Conservation (phyloP, 2,797 vertebrate genomes). For the Dallia pectoralis region DNA sequence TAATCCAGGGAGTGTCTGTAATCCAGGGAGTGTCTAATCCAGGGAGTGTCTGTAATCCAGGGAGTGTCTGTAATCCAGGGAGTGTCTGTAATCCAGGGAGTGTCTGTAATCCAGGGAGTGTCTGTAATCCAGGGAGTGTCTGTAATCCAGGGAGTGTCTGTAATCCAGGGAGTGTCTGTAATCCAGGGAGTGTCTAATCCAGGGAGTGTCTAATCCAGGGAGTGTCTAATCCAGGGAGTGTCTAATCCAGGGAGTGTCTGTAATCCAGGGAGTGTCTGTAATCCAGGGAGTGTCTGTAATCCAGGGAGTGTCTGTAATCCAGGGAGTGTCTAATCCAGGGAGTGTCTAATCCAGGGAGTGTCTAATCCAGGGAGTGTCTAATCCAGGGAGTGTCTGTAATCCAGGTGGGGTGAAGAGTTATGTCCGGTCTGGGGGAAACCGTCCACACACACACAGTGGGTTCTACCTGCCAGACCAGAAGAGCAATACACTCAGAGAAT, state of each 20-base stretch:
- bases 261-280: constrained; percentile 26
- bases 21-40: constrained; percentile 24
- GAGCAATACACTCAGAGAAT: constrained; percentile 53
- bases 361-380: constrained; percentile 26
- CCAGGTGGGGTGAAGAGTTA: neutral
- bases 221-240: constrained; percentile 36
- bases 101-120: constrained; percentile 35
- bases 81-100: constrained; percentile 30
- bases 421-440: neutral
- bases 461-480: constrained; percentile 46
- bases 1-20: constrained; percentile 26
- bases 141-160: constrained; percentile 28
- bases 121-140: constrained; percentile 28
- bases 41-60: constrained; percentile 26
- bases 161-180: constrained; percentile 26
- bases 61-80: constrained; percentile 27
- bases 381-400: constrained; percentile 26
- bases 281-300: constrained; percentile 26
- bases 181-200: constrained; percentile 24
- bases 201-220: constrained; percentile 25
- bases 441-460: constrained; percentile 41
- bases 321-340: constrained; percentile 25
- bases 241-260: constrained; percentile 28
- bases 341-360: constrained; percentile 36
- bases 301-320: constrained; percentile 27